Conservation (phyloP, 2,888 invertebrate genomes). For the Hemaris fuciformis region DNA sequence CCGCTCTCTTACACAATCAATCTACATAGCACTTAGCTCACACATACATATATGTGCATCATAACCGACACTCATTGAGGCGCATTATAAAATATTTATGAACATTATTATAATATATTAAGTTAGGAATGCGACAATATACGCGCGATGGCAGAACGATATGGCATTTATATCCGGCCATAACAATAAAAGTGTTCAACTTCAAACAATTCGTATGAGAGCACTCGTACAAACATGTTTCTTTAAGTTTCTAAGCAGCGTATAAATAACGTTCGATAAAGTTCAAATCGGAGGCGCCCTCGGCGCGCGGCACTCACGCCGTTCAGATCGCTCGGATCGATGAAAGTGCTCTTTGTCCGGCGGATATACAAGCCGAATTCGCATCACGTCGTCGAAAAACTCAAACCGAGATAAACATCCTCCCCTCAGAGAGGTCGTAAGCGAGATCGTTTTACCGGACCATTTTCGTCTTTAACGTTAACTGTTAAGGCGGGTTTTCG, state of each 20-base stretch:
- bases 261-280: conserved; percentile 75
- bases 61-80: background rate
- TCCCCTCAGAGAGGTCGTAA: conserved; percentile 74
- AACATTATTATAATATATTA: background rate
- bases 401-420: conserved; percentile 80
- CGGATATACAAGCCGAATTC: conserved; percentile 78
- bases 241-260: conserved; percentile 74
- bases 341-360: conserved; percentile 74
- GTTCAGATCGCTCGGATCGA: conserved; percentile 65
- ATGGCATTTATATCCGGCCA: conserved; percentile 31
- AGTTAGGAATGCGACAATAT: background rate
- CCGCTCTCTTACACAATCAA: background rate
- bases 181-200: conserved; percentile 58
- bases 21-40: background rate
- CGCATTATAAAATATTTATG: background rate
- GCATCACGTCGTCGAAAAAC: conserved; percentile 80
- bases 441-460: conserved; percentile 72
- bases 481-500: conserved; percentile 72
- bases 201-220: conserved; percentile 68
- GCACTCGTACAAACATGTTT: conserved; percentile 65
- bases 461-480: conserved; percentile 77
- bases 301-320: conserved; percentile 46
- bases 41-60: conserved; percentile 10
- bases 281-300: conserved; percentile 60
- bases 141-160: conserved; percentile 1